phyloP scores from a whole-genome alignment of 2,888 invertebrate genomes.

The Amiota communis region DNA sequence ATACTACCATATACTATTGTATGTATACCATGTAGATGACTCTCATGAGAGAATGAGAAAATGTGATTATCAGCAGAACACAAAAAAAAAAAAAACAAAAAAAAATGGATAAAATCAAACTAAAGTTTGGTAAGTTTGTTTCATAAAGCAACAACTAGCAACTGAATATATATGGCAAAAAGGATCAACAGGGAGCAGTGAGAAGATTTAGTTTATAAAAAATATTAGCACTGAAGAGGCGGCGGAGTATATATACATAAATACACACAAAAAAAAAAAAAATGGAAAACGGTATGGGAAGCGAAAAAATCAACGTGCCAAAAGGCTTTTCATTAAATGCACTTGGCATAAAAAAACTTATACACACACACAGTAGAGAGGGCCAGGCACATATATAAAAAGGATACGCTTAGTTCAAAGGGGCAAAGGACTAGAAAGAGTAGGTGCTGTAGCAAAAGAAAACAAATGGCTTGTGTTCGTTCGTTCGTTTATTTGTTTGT shows the following conservation, averaged over 20 bases:
- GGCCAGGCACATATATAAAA: neutral
- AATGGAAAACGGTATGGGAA: neutral
- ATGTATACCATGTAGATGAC: neutral
- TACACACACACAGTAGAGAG: neutral
- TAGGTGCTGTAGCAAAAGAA: neutral
- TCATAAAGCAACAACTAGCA: slow-evolving; percentile 49
- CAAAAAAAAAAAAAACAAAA: slow-evolving; percentile 6
- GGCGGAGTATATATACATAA: neutral
- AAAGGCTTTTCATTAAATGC: slow-evolving; percentile 22
- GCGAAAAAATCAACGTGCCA: neutral
- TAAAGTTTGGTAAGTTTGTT: slow-evolving; percentile 34
- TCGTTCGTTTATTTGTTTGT: slow-evolving; percentile 10
- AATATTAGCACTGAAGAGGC: neutral
- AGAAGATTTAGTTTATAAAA: neutral
- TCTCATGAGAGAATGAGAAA: slow-evolving; percentile 40
- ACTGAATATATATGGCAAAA: slow-evolving; percentile 26
- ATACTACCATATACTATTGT: neutral
- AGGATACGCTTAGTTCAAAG: neutral
- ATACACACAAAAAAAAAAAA: neutral
- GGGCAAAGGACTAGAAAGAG: too few relatives aligned
- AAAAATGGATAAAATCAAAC: neutral
- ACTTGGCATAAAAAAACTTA: neutral
- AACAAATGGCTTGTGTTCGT: slow-evolving; percentile 7
- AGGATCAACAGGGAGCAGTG: neutral
- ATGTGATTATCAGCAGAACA: slow-evolving; percentile 58